A percentile compares a stretch with the other conserved stretches of the same genome.
Evolutionary conservation across 2,797 vertebrate species (phyloP).

Genomic region (Fundulus diaphanus): DNA sequence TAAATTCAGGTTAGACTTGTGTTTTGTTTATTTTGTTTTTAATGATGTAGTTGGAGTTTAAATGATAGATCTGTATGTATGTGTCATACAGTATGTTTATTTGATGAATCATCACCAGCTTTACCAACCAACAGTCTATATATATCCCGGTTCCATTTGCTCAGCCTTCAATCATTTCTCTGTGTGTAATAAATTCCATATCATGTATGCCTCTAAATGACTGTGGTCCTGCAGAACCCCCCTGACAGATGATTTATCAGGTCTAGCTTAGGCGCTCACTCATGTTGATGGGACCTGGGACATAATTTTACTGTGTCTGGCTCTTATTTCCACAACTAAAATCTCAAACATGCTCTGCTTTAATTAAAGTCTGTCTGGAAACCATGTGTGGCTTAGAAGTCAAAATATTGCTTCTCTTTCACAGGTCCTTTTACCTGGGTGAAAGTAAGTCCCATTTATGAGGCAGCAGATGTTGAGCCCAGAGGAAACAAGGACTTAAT

Average conservation of each 20-base stretch:
- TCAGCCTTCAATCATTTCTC: conserved; percentile 5
- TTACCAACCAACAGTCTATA: neutral
- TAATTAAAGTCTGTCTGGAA: conserved; percentile 64
- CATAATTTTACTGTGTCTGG: conserved; percentile 50
- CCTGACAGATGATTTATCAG: conserved; percentile 76
- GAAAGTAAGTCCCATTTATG: conserved; percentile 43
- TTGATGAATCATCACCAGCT: conserved; percentile 1
- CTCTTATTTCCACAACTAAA: conserved; percentile 47
- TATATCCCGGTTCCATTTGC: neutral
- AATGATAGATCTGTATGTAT: neutral
- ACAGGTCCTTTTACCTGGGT: conserved; percentile 16
- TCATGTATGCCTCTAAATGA: neutral
- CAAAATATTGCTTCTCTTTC: neutral
- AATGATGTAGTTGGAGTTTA: no score
- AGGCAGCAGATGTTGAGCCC: no score
- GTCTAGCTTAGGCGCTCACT: conserved; percentile 48
- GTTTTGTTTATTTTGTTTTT: neutral
- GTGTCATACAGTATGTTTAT: neutral
- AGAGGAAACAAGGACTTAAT: no score
- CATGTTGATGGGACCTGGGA: conserved; percentile 67
- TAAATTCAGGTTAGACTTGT: neutral
- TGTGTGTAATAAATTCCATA: conserved; percentile 15
- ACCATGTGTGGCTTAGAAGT: conserved; percentile 28
- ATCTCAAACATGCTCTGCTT: conserved; percentile 57
- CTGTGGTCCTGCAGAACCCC: conserved; percentile 54